Conservation (phyloP, 2,888 invertebrate species). For the Thecocarcelia acutangulata region DNA sequence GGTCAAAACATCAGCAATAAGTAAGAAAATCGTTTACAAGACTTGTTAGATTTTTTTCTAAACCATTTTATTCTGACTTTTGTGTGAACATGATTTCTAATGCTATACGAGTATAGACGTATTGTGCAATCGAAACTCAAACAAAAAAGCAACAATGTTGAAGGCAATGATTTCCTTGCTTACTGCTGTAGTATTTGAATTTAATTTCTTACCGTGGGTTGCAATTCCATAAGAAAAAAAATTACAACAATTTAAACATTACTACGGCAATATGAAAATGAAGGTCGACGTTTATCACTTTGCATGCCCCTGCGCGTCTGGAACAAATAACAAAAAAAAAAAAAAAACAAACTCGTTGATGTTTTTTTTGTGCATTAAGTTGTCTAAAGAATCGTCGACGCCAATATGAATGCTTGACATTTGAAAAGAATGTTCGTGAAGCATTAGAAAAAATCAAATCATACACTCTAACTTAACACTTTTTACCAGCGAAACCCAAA, state of each 20-base stretch:
- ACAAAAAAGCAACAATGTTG: slow-evolving; percentile 48
- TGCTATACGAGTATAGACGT: too few species aligned
- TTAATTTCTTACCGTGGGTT: slow-evolving; percentile 58
- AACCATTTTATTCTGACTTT: slow-evolving; percentile 15
- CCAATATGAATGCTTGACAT: slow-evolving; percentile 60
- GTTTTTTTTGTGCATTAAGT: slow-evolving; percentile 29
- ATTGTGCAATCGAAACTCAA: slow-evolving; percentile 44
- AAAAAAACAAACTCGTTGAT: slow-evolving; percentile 18
- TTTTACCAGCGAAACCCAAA: not conserved
- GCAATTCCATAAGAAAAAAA: slow-evolving; percentile 46
- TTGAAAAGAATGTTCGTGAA: slow-evolving; percentile 61
- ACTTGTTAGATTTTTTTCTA: slow-evolving; percentile 44
- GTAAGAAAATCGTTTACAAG: slow-evolving; percentile 54
- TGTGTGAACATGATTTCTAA: slow-evolving; percentile 42
- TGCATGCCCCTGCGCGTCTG: slow-evolving; percentile 29
- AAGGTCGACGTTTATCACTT: slow-evolving; percentile 64
- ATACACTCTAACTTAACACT: not conserved
- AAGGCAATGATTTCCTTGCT: slow-evolving; percentile 38
- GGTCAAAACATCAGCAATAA: slow-evolving; percentile 51
- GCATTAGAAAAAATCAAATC: slow-evolving; percentile 1
- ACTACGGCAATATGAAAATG: slow-evolving; percentile 55
- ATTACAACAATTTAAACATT: slow-evolving; percentile 19
- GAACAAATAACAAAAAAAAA: not conserved
- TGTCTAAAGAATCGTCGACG: slow-evolving; percentile 38
- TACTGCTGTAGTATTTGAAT: slow-evolving; percentile 42